Base-by-base conservation (phyloP, 2,888 invertebrate species). In the Mallateleia sp. region DNA sequence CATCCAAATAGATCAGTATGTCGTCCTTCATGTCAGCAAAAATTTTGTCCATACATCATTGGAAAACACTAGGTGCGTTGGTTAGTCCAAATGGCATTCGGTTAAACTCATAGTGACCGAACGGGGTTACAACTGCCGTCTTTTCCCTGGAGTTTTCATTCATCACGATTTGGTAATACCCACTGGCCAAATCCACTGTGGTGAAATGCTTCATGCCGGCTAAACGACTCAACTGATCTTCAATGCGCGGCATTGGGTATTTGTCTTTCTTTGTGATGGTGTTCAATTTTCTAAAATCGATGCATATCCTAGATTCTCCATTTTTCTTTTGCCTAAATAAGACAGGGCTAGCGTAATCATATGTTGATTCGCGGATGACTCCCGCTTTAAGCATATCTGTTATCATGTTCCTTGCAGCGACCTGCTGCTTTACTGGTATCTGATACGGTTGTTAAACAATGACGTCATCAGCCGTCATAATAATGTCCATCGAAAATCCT, bases 91-190 rank as follows among this genome's bases (percentile, higher is more conserved):
- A 75, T 4, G 74, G 74, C 60, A 75, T 45, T 8, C 50, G 7
- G 7, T 45, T 28, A 24, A 8, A 75, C 32, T 75, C 62, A 34
- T 47, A 75, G 14, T 62, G 74, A 2, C 74, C 74, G 8, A 42
- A 47, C 7, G 62, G 62, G 4, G 22, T 14, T 3, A 75, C 62
- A 47, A 75, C 60, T 11, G 74, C 60, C 87, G 74, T 93, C 28
- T 92, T 91, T 2, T 71, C 82, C 8, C 88, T 82, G 25, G 91
- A 90, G 0, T 85, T 72, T 42, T 83, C 72, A 0, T 60, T 62
- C 34, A 94, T 80, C 0, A 91, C 92, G 18, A 94, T 93, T 72
- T 94, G 94, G 54, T 91, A 89, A 80, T 91, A 92, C 0, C 93
- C 94, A 9, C 85, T 88, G 45, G 87, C 90, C 6, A 93, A 32